Base-by-base conservation (phyloP, 1,140 invertebrate species). In the Dreissena polymorpha region DNA sequence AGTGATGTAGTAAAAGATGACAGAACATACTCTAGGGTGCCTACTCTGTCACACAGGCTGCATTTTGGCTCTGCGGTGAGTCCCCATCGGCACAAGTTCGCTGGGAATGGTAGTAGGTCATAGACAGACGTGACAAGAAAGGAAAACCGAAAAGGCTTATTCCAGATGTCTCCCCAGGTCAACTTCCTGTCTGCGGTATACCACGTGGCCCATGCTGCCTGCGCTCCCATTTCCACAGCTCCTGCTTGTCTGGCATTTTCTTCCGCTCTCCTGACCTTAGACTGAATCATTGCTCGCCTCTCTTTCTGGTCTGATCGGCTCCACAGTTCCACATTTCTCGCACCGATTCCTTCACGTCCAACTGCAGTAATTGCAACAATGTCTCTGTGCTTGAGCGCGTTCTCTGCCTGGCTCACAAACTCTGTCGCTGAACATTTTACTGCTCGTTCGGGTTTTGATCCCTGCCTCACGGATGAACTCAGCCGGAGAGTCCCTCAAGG, bases 131-230 rank as follows among this genome's bases (percentile, higher is more conserved):
- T 73, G 12, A 80, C n/a, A 2, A 82, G 57, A 53, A 82, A 82
- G 10, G 70, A 27, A 7, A 82, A 50, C 21, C 55, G 23, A 8
- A 82, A 50, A 21, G 79, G 39, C 51, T 82, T 53, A 14, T 53
- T 72, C 55, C 70, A 74, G 27, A 74, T 65, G 21, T 74, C 69
- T 1, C 18, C 49, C 60, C 79, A 82, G 18, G 70, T 82, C 57
- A 67, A 18, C 64, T 67, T 72, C 57, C 39, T 63, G 21, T 57
- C 25, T 65, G 39, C 18, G 53, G 68, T 53, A 39, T 67, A 29
- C 29, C 49, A 83, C 12, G 63, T 60, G 29, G 69, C 64, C 70
- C 79, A 74, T 74, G 80, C 80, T 83, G 71, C 39, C 14, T 83
- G 64, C 0, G 25, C 21, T 75, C 72, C 72, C 60, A 83, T 39